Percentiles rank a stretch among this genome's conserved stretches.
Conservation (phyloP, 2,113 vertebrate species). For the Lampris incognitus region DNA sequence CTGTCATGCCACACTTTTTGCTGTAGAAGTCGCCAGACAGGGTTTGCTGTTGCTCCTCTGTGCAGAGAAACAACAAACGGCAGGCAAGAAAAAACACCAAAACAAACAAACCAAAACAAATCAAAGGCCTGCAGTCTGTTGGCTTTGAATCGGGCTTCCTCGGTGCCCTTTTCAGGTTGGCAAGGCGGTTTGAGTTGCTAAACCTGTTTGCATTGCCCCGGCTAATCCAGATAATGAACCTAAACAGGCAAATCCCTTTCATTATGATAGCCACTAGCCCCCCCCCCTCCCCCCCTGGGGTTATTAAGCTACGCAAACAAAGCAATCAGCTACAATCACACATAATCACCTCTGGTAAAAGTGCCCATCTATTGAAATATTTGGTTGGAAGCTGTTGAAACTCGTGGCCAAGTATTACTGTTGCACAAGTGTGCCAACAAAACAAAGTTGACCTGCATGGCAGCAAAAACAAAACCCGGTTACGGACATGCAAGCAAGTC, state of each 20-base stretch:
- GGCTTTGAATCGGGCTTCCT: neutral
- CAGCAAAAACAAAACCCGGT: too few relatives aligned
- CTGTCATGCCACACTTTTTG: neutral
- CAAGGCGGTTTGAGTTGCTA: constrained; percentile 7
- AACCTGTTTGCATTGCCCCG: neutral
- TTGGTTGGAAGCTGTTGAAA: neutral
- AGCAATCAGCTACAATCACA: neutral
- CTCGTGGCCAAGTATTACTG: too few relatives aligned
- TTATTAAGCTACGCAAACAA: too few relatives aligned
- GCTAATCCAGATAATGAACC: neutral
- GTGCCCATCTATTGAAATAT: neutral
- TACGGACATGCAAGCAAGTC: too few relatives aligned
- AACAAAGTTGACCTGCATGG: too few relatives aligned
- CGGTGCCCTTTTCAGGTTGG: neutral
- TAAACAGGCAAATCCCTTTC: neutral
- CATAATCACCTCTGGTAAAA: constrained; percentile 3
- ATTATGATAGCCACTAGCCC: neutral
- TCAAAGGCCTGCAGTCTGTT: neutral
- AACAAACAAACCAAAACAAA: too few relatives aligned
- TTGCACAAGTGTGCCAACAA: too few relatives aligned
- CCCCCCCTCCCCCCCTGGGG: too few relatives aligned
- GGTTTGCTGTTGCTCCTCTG: neutral
- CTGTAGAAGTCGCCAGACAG: neutral
- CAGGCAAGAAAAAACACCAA: constrained; percentile 8
- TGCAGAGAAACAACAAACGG: constrained; percentile 10